Base-by-base conservation (phyloP, 2,888 invertebrate genomes). In the Aphodius sticticus region DNA sequence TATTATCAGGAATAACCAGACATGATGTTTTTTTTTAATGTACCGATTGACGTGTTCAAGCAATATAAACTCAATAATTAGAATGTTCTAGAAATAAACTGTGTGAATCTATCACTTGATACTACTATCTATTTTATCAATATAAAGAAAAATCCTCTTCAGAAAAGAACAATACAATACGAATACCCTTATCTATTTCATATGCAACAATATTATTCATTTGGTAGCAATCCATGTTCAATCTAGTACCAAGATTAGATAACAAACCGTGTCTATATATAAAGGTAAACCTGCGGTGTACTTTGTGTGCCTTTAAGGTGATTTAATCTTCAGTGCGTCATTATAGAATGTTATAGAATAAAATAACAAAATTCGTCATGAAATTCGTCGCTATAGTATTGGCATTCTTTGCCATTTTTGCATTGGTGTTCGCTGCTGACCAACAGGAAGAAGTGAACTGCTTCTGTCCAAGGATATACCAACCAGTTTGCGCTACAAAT, bases 401-500 rank as follows among this genome's bases (percentile, higher is more conserved):
- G 53, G 53, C 53, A 9, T 53, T 53, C 53, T 53, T 53, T 53
- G 53, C 53, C 53, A 53, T 53, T 12, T 53, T 53, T 12, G 53
- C 53, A 12, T 12, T 53, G 7, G 53, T 12, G 7, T 53, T 53
- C 12, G 53, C 53, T 5, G 53, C 53, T 12, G 38, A 37, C 37
- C 76, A 80, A 75, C 74, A 78, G 35, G 70, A 71, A 72, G 26
- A 15, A 26, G 37, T 35, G 14, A 2, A 12, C 12, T 83, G 83
- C 75, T 69, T 78, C n/a, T 84, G 84, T 77, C 80, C 80, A 53
- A 80, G 81, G 16, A 81, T 82, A 7, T 80, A 82, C 37, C 70
- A 69, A 2, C 84, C 84, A 7, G 79, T 84, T 14, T 84, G 84
- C 75, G 83, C 81, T 26, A 81, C 82, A 7, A 79, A 83, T 77